Base-by-base conservation (phyloP, 1,140 invertebrate genomes). In the Bicyclus anynana region DNA sequence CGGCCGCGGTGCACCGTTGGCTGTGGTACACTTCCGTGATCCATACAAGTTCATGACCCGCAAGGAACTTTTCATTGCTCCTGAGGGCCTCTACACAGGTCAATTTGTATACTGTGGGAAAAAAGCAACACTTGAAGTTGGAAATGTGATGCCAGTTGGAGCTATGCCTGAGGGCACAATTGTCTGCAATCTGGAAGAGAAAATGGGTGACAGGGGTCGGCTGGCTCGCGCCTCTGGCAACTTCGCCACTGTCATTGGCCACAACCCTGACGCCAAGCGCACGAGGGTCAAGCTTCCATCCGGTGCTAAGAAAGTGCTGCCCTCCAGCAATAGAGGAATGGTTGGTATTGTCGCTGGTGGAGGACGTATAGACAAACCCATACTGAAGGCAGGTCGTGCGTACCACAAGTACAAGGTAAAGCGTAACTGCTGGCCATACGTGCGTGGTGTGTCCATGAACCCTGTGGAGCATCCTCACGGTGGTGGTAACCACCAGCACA, bases 401-500 rank as follows among this genome's bases (percentile, higher is more conserved):
- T 99, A 99, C 89, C 97, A 98, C 89, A 99, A 99, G 89, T 99
- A 99, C 90, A 99, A 99, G 93, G 98, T 96, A n/a, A 99, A 99
- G 93, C 94, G 98, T 83, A 99, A 99, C 91, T 98, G 97, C 93
- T 99, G 97, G 97, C 97, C 97, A 74, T 96, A 96, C 90, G 97
- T 97, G 74, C 93, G 95, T 91, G 95, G 95, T 95, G 95, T 96
- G 85, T 94, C 94, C 90, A 96, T 97, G 95, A 96, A 98, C 91
- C 98, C 98, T 60, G 98, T 99, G 72, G 98, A 99, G 87, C 98
- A 99, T 98, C 98, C 98, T 84, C 97, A 99, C 82, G 98, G 98
- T 93, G 98, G 98, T 96, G 98, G 98, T 96, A 99, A 99, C 92
- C 99, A 99, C 93, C 99, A 99, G 92, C 99, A 99, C 89, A 99